A percentile compares a stretch with the other conserved stretches of the same genome.
phyloP scores from a whole-genome alignment of 2,113 vertebrate species.

The Synchiropus splendidus region DNA sequence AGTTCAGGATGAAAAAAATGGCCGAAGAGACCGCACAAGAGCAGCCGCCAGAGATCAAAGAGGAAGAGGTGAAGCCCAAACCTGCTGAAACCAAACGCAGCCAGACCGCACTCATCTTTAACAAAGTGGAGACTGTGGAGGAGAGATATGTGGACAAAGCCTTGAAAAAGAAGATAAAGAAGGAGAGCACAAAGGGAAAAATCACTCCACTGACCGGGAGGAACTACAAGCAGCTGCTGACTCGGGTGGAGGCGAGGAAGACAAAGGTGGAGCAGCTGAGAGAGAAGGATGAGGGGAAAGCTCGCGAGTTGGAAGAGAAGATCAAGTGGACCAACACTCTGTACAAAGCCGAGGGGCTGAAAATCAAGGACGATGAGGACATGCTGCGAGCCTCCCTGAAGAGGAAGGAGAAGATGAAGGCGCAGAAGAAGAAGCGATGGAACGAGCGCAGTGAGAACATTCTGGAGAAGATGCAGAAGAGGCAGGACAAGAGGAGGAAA shows the following conservation, averaged over 20 bases:
- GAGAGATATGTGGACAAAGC: constrained; percentile 59
- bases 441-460: constrained; percentile 63
- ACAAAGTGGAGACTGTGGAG: constrained; percentile 73
- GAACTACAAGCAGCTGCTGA: constrained; percentile 90
- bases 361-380: constrained; percentile 78
- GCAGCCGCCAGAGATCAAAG: constrained; percentile 14
- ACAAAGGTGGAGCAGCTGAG: constrained; percentile 74
- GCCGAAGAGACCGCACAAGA: constrained; percentile 43
- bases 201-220: constrained; percentile 81
- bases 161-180: constrained; percentile 71
- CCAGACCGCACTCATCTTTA: constrained; percentile 71
- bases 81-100: constrained; percentile 32
- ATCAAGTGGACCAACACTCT: constrained; percentile 85
- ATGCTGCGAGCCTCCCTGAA: constrained; percentile 77
- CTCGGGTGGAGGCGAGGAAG: constrained; percentile 73
- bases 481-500: constrained; percentile 78
- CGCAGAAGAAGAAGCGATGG: constrained; percentile 70
- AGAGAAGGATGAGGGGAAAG: constrained; percentile 71
- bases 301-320: constrained; percentile 73
- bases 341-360: constrained; percentile 86
- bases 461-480: constrained; percentile 78
- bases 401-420: constrained; percentile 76
- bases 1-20: constrained; percentile 73
- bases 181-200: constrained; percentile 72
- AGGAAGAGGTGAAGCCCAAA: neutral